Base-by-base conservation (phyloP, 2,113 vertebrate species). In the Oryzias melastigma region DNA sequence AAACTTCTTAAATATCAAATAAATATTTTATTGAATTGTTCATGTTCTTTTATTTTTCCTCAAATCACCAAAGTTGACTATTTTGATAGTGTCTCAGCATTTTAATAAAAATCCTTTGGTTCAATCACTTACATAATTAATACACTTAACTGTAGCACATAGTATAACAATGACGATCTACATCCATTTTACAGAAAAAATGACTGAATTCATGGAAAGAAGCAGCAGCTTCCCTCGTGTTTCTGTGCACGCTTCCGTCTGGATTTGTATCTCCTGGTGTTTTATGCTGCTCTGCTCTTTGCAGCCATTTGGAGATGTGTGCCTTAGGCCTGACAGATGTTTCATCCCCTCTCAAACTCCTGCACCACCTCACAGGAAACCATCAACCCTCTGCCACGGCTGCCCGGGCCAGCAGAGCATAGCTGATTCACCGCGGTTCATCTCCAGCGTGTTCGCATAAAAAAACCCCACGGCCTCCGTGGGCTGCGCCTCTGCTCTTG, bases 241-340 rank as follows among this genome's bases (percentile, higher is more conserved):
- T 35, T 35, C 2, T 35, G 35, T 35, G 35, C 8, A 12, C 10
- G 10, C 35, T 35, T 35, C 73, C 40, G 7, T 58, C 67, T 65
- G 42, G 15, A 50, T 75, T 49, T 73, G 52, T 40, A 22, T 70
- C 71, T 69, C 42, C 6, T 29, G 42, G 66, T 46, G 52, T 1
- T 45, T 69, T 63, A 65, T 17, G 40, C 48, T 54, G 67, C 70
- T 57, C 62, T 7, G 40, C 68, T 80, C 58, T 7, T 62, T n/a
- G 48, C 81, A 83, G 73, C 83, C 85, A 70, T 87, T 87, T 85
- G 81, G 70, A 89, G 80, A 83, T 14, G 74, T 64, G 52, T 58
- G 87, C 90, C 89, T 82, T 13, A 64, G 83, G 90, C 76, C 75
- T 78, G 81, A 87, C 90, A 91, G 87, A 90, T 90, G 89, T 89